Percentiles rank a stretch among this genome's conserved stretches.
Evolutionary conservation across 1,140 invertebrate species (phyloP).

Genomic region (Holotrichia oblita): DNA sequence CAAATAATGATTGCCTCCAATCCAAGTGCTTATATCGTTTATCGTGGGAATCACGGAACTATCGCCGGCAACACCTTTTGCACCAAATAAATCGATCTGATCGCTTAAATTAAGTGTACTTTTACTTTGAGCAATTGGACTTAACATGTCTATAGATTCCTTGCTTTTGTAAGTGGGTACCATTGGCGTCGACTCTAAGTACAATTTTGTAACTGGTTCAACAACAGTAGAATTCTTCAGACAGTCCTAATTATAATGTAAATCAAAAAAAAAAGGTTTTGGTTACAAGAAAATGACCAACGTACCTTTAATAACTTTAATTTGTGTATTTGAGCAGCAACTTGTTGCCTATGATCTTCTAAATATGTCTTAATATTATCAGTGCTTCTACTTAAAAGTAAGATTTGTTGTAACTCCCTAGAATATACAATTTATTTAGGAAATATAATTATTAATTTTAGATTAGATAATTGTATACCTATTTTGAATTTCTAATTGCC

Average conservation of each 20-base stretch:
- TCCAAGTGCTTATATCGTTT: constrained; percentile 68
- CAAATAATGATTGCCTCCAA: constrained; percentile 58
- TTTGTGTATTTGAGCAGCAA: constrained; percentile 68
- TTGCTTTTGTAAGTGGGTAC: constrained; percentile 45
- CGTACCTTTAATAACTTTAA: constrained; percentile 69
- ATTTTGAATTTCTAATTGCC: constrained; percentile 70
- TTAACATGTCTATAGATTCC: constrained; percentile 60
- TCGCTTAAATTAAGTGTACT: background rate
- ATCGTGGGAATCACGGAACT: constrained; percentile 62
- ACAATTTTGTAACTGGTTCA: constrained; percentile 33
- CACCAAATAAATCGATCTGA: constrained; percentile 26
- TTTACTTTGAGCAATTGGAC: constrained; percentile 62
- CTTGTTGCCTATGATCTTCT: constrained; percentile 64
- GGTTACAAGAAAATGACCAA: too few relatives aligned
- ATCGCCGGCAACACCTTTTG: background rate
- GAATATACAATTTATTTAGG: constrained; percentile 41
- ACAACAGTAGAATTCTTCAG: constrained; percentile 38
- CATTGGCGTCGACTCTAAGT: constrained; percentile 58
- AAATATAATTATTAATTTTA: constrained; percentile 21
- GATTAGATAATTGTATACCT: constrained; percentile 58
- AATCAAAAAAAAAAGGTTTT: constrained; percentile 43
- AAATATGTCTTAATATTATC: constrained; percentile 64
- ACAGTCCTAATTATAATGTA: constrained; percentile 45
- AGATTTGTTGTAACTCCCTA: constrained; percentile 56
- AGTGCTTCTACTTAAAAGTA: constrained; percentile 50